Evolutionary conservation across 2,797 vertebrate genomes (phyloP).

Genomic region (Tenualosa ilisha): DNA sequence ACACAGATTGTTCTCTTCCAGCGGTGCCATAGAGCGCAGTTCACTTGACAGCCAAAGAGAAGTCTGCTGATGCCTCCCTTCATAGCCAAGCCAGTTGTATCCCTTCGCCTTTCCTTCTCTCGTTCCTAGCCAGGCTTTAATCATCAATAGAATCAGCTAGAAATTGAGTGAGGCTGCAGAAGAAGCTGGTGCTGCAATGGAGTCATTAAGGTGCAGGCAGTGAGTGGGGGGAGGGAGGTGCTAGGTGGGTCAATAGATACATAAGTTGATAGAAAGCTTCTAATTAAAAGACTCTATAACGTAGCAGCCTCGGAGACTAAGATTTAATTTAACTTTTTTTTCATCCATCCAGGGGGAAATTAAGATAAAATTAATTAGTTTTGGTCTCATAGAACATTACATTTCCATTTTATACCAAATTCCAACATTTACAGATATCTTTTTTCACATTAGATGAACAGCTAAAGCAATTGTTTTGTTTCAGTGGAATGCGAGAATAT

Average conservation of each 20-base stretch:
- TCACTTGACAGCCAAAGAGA: slow-evolving; percentile 49
- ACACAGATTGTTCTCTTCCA: slow-evolving; percentile 49
- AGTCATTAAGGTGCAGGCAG: slow-evolving; percentile 18
- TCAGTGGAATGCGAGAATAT: not conserved
- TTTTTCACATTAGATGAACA: not conserved
- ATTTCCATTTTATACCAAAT: slow-evolving; percentile 47
- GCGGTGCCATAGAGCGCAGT: slow-evolving; percentile 35
- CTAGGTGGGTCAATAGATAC: slow-evolving; percentile 43
- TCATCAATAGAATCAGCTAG: slow-evolving; percentile 41
- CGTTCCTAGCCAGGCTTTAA: slow-evolving; percentile 24
- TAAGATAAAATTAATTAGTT: slow-evolving; percentile 72
- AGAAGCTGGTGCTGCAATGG: not conserved
- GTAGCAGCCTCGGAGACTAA: slow-evolving; percentile 44
- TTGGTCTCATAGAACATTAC: slow-evolving; percentile 52
- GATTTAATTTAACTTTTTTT: slow-evolving; percentile 67
- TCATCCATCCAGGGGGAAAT: slow-evolving; percentile 55
- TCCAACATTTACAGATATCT: not conserved
- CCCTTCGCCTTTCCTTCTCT: not conserved
- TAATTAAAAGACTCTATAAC: slow-evolving; percentile 51
- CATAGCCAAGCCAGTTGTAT: slow-evolving; percentile 21
- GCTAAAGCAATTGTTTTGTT: not conserved
- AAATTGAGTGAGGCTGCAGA: not conserved
- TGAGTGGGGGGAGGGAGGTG: slow-evolving; percentile 30
- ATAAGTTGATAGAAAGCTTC: slow-evolving; percentile 48
- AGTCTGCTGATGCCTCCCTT: slow-evolving; percentile 40